A percentile compares a stretch with the other conserved stretches of the same genome.
Conservation (phyloP, 2,113 vertebrate genomes). For the Scalopus aquaticus region DNA sequence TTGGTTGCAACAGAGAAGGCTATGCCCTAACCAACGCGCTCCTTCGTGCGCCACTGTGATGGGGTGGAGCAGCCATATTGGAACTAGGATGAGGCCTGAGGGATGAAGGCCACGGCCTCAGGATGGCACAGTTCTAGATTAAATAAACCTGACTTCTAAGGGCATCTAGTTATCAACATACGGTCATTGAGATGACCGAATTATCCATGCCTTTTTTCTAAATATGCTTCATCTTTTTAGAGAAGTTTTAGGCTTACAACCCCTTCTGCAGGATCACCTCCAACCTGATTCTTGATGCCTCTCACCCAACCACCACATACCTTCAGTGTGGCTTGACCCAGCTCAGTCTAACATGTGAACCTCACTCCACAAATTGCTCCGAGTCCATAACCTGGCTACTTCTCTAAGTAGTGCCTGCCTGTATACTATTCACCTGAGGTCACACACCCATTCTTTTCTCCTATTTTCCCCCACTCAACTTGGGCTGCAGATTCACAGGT, state of each 20-base stretch:
- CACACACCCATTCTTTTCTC: not conserved
- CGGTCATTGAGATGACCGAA: not conserved
- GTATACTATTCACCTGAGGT: accelerated
- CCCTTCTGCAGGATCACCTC: not conserved
- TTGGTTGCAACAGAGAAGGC: not conserved
- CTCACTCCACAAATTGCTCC: not conserved
- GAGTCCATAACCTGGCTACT: not conserved
- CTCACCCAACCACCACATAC: not conserved
- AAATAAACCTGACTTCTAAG: not conserved
- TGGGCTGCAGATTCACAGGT: not conserved
- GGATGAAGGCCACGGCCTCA: not conserved
- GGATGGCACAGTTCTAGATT: not conserved
- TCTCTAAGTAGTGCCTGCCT: not conserved
- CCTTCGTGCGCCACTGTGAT: not conserved
- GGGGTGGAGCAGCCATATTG: not conserved
- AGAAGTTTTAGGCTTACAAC: not conserved
- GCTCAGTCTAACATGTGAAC: not conserved
- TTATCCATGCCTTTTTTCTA: not conserved
- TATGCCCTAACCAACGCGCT: not conserved
- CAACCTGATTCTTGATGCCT: not conserved
- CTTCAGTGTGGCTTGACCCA: not conserved
- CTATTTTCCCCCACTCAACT: not conserved
- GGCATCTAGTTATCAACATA: not conserved
- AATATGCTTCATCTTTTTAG: not conserved
- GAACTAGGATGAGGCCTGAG: not conserved